These are phyloP conservation scores for Drosophila sechellia DNA, from an alignment of 1,140 invertebrate species.

Conservation along the genomic window DNA sequence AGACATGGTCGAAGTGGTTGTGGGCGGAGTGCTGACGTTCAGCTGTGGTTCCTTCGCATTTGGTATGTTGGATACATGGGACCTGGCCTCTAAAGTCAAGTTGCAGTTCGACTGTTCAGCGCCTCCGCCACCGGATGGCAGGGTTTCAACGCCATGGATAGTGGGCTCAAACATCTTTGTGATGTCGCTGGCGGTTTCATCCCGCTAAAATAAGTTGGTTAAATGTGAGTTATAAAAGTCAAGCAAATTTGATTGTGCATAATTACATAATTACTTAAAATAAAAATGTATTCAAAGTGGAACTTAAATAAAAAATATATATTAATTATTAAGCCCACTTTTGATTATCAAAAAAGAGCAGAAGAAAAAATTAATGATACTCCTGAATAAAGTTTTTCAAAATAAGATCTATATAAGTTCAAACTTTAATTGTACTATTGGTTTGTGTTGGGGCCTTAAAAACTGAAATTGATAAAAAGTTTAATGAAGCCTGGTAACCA, in stretches of 20 bases:
- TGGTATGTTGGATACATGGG: slow-evolving; percentile 31
- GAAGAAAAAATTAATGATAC: slow-evolving; percentile 5
- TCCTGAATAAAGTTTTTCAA: neutral
- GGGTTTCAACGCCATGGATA: slow-evolving; percentile 60
- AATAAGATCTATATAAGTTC: neutral
- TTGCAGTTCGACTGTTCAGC: slow-evolving; percentile 30
- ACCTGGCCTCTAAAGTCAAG: slow-evolving; percentile 36
- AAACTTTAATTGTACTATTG: neutral
- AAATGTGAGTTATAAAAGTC: slow-evolving; percentile 34
- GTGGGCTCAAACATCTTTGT: slow-evolving; percentile 83
- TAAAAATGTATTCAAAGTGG: slow-evolving; percentile 14
- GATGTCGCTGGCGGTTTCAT: slow-evolving; percentile 84
- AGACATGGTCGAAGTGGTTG: slow-evolving; percentile 74
- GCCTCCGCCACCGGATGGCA: slow-evolving; percentile 29
- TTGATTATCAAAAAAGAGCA: slow-evolving; percentile 6
- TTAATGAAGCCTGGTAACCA: neutral
- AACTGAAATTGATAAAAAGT: neutral
- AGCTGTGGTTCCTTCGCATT: slow-evolving; percentile 39
- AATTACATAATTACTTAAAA: slow-evolving; percentile 29
- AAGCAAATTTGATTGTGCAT: neutral
- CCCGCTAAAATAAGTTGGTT: slow-evolving; percentile 75
- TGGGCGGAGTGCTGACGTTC: slow-evolving; percentile 60
- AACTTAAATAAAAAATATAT: slow-evolving; percentile 21
- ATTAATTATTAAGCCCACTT: slow-evolving; percentile 8
- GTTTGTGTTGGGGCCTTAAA: neutral